Base-by-base conservation (phyloP, 2,888 invertebrate genomes). In the Oxyteleia sp. region DNA sequence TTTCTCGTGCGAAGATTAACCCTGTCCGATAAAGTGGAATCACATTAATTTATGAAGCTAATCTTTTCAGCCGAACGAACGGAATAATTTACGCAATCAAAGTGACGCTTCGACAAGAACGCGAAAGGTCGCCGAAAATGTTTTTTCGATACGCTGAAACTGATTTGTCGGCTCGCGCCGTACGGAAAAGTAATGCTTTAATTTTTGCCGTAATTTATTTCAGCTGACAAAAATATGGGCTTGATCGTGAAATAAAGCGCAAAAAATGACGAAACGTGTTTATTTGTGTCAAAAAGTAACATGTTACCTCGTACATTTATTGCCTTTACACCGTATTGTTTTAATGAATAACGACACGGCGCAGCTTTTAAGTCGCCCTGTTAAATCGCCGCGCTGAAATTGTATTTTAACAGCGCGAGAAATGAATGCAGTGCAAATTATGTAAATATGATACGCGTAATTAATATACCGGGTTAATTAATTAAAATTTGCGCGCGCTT, bases 231-330 rank as follows among this genome's bases (percentile, higher is more conserved):
- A 64, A 64, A 20, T 38, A 35, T 64, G 20, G 18, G 5, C 18
- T 16, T 43, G 49, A 49, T 32, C 32, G 43, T n/a, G 5, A 43
- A 47, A 47, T 20, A 63, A 47, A 63, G 15, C 43, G n/a, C 15
- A 38, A 23, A 10, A n/a, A 35, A 20, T 64, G 49, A 64, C 49
- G 64, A 64, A 47, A 35, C 11, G 41, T 38, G 51, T 38, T 23
- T 66, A 26, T 66, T 66, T 51, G 26, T 47, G 29, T 53, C 53
- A 26, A n/a, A 66, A 66, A 66, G 51, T 35, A 38, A 51, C 16
- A 11, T 16, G 18, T 43, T 20, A 7, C 11, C 15, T 18, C 29
- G 18, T 8, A 41, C 29, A 35, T 53, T 66, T 53, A 53, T 49
- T 26, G 41, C 51, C 35, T 53, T 66, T 53, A 41, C 49, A 23